These are phyloP conservation scores for Brachyistius frenatus DNA, from an alignment of 2,113 vertebrate species.

Conservation along the genomic window DNA sequence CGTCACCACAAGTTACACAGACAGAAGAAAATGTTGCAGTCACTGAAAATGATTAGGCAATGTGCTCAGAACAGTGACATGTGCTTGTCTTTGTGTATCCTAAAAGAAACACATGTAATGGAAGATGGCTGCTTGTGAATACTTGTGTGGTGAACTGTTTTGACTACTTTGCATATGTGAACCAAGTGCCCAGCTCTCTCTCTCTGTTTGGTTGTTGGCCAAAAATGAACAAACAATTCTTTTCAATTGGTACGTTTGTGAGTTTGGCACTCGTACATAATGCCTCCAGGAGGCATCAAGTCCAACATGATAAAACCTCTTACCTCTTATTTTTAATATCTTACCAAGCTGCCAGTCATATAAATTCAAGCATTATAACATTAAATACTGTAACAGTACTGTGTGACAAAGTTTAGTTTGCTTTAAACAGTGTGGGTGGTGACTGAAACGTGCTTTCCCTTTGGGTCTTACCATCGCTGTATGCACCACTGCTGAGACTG, in stretches of 20 bases:
- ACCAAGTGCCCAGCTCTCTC: neutral
- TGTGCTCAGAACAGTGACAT: neutral
- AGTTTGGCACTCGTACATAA: too few relatives aligned
- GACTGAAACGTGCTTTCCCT: too few relatives aligned
- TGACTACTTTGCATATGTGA: neutral
- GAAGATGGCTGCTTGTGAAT: conserved; percentile 10
- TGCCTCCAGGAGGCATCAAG: neutral
- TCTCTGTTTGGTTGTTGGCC: neutral
- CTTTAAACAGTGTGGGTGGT: too few relatives aligned
- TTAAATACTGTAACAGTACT: too few relatives aligned
- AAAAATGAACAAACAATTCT: neutral
- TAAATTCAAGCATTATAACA: too few relatives aligned
- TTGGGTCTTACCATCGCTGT: neutral
- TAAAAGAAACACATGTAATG: neutral
- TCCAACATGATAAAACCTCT: neutral
- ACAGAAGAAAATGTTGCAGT: too few relatives aligned
- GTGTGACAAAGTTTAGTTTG: too few relatives aligned
- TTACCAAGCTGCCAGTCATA: neutral
- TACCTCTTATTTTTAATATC: too few relatives aligned
- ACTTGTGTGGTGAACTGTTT: conserved; percentile 5
- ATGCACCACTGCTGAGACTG: neutral
- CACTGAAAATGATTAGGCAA: neutral
- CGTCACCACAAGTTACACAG: too few relatives aligned
- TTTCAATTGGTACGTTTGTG: too few relatives aligned
- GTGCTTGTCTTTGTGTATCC: conserved; percentile 3